These are phyloP conservation scores for Portunus trituberculatus DNA, from an alignment of 1,140 invertebrate species.

Conservation along the genomic window DNA sequence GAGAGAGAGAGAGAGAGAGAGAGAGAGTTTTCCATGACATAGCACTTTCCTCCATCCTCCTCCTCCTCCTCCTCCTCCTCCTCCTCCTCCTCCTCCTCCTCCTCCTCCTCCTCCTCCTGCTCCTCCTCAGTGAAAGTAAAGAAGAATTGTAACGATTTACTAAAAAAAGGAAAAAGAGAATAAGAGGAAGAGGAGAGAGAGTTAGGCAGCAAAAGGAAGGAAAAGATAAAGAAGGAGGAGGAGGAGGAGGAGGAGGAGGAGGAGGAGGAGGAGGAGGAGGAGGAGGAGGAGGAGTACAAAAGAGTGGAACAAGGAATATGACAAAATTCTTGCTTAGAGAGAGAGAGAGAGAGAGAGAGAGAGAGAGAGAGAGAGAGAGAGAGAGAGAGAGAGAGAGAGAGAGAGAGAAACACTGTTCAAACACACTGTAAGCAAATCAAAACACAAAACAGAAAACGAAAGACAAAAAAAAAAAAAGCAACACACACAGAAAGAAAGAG, in stretches of 20 bases:
- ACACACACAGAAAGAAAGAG: neutral
- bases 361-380: constrained; percentile 29
- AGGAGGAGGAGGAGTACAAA: neutral
- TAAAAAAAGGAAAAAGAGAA: neutral
- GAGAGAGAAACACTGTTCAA: neutral
- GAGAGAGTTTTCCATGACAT: too few species aligned
- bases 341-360: constrained; percentile 29
- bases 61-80: constrained; percentile 3
- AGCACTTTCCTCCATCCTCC: neutral
- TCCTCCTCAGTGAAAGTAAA: neutral
- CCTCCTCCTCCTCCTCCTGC: neutral
- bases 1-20: too few species aligned
- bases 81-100: constrained; percentile 29
- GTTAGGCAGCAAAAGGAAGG: neutral
- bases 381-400: constrained; percentile 11
- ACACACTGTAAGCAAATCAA: neutral
- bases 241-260: constrained; percentile 14
- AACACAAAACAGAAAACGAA: neutral
- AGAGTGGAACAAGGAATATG: neutral
- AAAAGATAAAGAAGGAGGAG: neutral
- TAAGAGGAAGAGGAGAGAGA: neutral
- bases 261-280: neutral
- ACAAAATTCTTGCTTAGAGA: neutral
- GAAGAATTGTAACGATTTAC: neutral
- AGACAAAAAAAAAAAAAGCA: neutral